Conservation (phyloP, 2,888 invertebrate species). For the Trichacis sp. region DNA sequence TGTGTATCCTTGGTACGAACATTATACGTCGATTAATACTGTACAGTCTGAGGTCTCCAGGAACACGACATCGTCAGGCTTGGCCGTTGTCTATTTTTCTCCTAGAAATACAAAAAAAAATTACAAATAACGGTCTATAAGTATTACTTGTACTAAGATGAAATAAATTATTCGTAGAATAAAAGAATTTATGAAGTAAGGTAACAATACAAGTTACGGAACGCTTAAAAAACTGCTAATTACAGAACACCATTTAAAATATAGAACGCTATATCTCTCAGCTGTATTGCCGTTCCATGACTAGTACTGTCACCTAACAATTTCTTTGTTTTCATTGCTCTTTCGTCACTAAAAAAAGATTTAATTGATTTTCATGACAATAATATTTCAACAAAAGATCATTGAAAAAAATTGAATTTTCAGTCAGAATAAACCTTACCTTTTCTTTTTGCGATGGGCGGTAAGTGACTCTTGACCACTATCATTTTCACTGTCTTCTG, state of each 20-base stretch:
- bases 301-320: too few relatives aligned
- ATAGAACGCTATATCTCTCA: too few relatives aligned
- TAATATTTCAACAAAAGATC: too few relatives aligned
- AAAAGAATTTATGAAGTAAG: slow-evolving; percentile 33
- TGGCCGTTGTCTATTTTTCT: slow-evolving; percentile 66
- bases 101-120: slow-evolving; percentile 56
- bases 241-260: too few relatives aligned
- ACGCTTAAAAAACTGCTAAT: too few relatives aligned
- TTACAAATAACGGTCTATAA: slow-evolving; percentile 17
- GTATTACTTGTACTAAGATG: slow-evolving; percentile 19
- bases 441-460: slow-evolving; percentile 85
- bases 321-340: too few relatives aligned
- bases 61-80: slow-evolving; percentile 66
- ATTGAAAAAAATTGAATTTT: too few relatives aligned
- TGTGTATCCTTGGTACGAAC: slow-evolving; percentile 66
- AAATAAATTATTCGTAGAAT: slow-evolving; percentile 17
- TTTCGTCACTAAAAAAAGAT: too few relatives aligned
- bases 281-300: too few relatives aligned
- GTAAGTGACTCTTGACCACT: slow-evolving; percentile 92
- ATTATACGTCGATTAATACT: slow-evolving; percentile 68
- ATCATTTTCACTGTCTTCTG: slow-evolving; percentile 77
- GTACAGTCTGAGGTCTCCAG: slow-evolving; percentile 68
- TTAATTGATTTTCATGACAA: too few relatives aligned
- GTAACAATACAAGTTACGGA: too few relatives aligned
- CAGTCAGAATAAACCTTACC: slow-evolving; percentile 56